phyloP scores from a whole-genome alignment of 2,113 vertebrate genomes.

The Cheilinus undulatus region DNA sequence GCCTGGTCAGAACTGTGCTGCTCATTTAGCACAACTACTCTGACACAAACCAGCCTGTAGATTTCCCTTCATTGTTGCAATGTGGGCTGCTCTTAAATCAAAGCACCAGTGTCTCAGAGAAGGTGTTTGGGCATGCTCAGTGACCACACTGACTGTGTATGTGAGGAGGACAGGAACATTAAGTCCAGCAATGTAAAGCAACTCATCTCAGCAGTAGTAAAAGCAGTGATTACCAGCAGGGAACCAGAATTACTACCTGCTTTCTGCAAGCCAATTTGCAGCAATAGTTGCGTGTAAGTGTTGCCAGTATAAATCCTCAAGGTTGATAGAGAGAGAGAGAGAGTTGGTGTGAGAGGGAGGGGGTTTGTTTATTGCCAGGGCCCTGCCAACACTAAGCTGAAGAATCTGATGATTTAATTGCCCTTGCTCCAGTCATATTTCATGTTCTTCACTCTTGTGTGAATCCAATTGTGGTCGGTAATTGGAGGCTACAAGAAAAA shows the following conservation, averaged over 20 bases:
- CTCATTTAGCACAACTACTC: constrained; percentile 1
- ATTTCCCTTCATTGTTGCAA: constrained; percentile 23
- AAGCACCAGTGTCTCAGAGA: constrained; percentile 42
- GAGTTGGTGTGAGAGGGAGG: not conserved
- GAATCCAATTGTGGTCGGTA: constrained; percentile 54
- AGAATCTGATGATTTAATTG: constrained; percentile 59
- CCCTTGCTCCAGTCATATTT: constrained; percentile 47
- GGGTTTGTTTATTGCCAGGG: constrained; percentile 42
- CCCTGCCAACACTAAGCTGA: constrained; percentile 16
- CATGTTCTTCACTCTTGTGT: constrained; percentile 18
- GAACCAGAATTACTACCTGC: constrained; percentile 29
- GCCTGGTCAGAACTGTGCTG: no score
- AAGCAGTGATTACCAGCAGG: constrained; percentile 27
- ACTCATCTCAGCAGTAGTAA: constrained; percentile 37
- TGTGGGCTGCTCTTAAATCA: constrained; percentile 31
- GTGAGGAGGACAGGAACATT: not conserved
- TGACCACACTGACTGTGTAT: constrained; percentile 47
- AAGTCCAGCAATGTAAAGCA: constrained; percentile 38
- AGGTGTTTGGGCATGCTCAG: constrained; percentile 63
- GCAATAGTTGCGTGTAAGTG: constrained; percentile 31
- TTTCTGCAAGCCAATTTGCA: constrained; percentile 28
- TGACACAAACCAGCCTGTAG: not conserved
- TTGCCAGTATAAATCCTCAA: constrained; percentile 27
- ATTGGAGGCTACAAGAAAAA: constrained; percentile 39
- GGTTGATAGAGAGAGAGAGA: not conserved